Base-by-base conservation (phyloP, 2,797 vertebrate genomes). In the Enteromius paludinosus region DNA sequence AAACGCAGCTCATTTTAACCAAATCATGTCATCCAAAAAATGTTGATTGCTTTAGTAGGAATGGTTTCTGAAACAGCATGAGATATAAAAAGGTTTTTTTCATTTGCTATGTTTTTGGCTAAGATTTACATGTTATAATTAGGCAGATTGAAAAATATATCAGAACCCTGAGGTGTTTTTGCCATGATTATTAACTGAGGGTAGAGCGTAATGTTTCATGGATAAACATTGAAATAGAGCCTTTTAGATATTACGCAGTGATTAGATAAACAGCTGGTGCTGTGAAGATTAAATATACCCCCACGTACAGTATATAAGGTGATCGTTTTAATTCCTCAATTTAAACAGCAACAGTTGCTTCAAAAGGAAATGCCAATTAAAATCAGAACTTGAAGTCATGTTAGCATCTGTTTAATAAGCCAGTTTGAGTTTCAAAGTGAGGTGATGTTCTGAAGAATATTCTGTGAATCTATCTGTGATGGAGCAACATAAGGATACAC, bases 331-430 rank as follows among this genome's bases (percentile, higher is more conserved):
- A 90, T 86, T 80, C 79, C 83, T 33, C 43, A 78, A 56, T 77
- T 80, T 45, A 78, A 75, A 35, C 35, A 35, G 35, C n/a, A 18
- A 81, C 17, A 7, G n/a, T 41, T 66, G 87, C 89, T 91, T 91
- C 85, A 91, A 90, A 92, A 87, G 81, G 61, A 89, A 89, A 87
- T 35, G 47, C 18, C 85, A 89, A 90, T 91, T 86, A 92, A 72
- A 80, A 84, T 45, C 43, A 75, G 65, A 79, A 88, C 85, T 88
- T 84, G 91, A 91, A 93, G 89, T 64, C 28, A 78, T 78, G 20
- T 23, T 33, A 81, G 71, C 85, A 89, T 83, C 73, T 87, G 70
- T 85, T 86, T 62, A 83, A 87, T 87, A 85, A 83, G 80, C 85
- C 69, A 88, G 87, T 74, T 52, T 84, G 35, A 23, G 75, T 80